Percentiles rank a stretch among this genome's conserved stretches.
phyloP scores from a whole-genome alignment of 2,797 vertebrate genomes.

The Argentina silus region DNA sequence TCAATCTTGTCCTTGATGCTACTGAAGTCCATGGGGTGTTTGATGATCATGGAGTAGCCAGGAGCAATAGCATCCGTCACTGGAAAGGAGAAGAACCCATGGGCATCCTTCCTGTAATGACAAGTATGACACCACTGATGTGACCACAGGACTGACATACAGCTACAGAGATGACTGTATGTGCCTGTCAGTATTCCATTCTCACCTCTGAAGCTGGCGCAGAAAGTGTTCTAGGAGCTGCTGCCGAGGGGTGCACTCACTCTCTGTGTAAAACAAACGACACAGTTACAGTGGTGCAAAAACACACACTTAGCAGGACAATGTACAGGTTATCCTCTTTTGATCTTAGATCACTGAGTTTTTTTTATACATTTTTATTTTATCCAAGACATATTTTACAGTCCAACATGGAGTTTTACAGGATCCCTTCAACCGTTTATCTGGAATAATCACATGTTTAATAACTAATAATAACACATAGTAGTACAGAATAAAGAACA shows the following conservation, averaged over 20 bases:
- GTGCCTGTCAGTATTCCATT: neutral
- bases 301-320: neutral
- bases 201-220: conserved; percentile 94
- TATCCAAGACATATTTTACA: neutral
- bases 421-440: neutral
- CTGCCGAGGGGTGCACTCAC: conserved; percentile 92
- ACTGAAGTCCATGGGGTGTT: conserved; percentile 99
- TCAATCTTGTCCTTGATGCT: conserved; percentile 97
- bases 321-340: neutral
- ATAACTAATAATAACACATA: neutral
- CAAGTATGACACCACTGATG: conserved; percentile 9
- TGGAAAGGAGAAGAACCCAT: conserved; percentile 96
- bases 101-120: conserved; percentile 90
- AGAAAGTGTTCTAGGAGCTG: conserved; percentile 95
- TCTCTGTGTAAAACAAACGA: conserved; percentile 74
- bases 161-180: neutral
- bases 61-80: conserved; percentile 97
- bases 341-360: neutral
- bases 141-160: neutral
- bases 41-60: conserved; percentile 98
- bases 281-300: neutral
- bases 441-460: neutral
- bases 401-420: neutral
- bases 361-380: neutral
- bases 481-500: neutral